Evolutionary conservation across 2,888 invertebrate genomes (phyloP).

Genomic region (Linyphia triangularis): DNA sequence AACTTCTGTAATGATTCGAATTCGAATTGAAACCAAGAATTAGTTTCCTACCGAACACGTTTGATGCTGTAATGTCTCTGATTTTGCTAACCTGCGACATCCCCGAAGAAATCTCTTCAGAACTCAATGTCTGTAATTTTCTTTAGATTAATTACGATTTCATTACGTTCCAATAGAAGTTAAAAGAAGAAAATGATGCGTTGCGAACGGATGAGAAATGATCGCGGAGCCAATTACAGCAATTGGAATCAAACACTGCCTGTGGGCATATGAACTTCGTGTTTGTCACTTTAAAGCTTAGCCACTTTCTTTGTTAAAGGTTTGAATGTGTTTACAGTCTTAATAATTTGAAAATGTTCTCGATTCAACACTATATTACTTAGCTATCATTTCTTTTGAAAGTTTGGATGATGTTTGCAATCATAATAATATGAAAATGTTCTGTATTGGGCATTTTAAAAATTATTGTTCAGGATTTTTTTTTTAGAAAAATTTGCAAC

Average conservation of each 20-base stretch:
- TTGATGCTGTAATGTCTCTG: slow-evolving; percentile 50
- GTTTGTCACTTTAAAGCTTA: slow-evolving; percentile 40
- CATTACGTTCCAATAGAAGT: slow-evolving; percentile 59
- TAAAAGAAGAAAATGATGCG: slow-evolving; percentile 62
- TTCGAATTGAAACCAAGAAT: slow-evolving; percentile 33
- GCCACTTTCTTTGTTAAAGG: slow-evolving; percentile 5
- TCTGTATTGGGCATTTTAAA: too few relatives aligned
- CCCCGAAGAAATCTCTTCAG: slow-evolving; percentile 36
- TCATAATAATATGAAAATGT: too few relatives aligned
- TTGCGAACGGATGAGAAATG: slow-evolving; percentile 64
- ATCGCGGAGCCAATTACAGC: slow-evolving; percentile 18
- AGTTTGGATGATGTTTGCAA: too few relatives aligned
- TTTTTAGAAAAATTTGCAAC: too few relatives aligned
- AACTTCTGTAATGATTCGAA: slow-evolving; percentile 52
- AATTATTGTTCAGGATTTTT: too few relatives aligned
- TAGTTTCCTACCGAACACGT: not conserved
- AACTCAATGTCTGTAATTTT: slow-evolving; percentile 67
- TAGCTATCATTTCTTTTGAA: too few relatives aligned
- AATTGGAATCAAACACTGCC: slow-evolving; percentile 27
- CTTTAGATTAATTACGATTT: slow-evolving; percentile 74
- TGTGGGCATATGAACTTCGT: slow-evolving; percentile 1
- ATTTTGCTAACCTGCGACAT: slow-evolving; percentile 42
- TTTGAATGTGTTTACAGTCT: not conserved
- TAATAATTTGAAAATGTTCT: not conserved
- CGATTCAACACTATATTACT: too few relatives aligned